Evolutionary conservation across 2,113 vertebrate species (phyloP), one percentile per base, ranked within the genome.

Genomic region (Cettia cetti): DNA sequence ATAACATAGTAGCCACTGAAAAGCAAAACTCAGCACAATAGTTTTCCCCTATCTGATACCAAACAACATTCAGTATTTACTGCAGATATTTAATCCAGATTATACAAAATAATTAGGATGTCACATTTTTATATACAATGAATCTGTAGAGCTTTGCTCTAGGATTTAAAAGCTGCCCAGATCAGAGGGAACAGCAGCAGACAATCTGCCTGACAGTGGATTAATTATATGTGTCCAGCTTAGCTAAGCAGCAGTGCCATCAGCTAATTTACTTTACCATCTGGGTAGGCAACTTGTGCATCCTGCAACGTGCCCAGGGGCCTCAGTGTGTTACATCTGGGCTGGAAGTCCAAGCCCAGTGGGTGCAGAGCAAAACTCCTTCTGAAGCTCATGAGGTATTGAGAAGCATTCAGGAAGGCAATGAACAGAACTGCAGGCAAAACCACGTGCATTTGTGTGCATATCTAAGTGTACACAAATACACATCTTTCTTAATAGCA

Each of bases 231-330:
- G 70, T 82, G 82, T 70, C 79, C 63, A 74, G 37, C 11, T 90
- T 12, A 88, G 63, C 75, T 83, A 57, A 93, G 66, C 33, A 94
- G 56, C 79, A 92, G 63, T 3, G 5, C 24, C 1, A 87, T 13
- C 89, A 89, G 79, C 56, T 83, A 65, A 90, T 83, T 95, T 50
- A 65, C 10, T 89, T 82, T 14, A 24, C 79, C 90, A 83, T 77
- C 79, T 89, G 68, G 54, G 80, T 5, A 78, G 39, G 52, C 59
- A 81, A 87, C 59, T 63, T 23, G 39, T 59, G 33, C 53, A 15
- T 33, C 35, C 71, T 75, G 79, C 42, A 63, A 5, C 0, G 9
- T 66, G 56, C 39, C 68, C 44, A 80, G 86, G 75, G 92, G 80
- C 16, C 39, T 64, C 7, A 1, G 27, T 2, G 47, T 13, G 16